phyloP scores from a whole-genome alignment of 2,888 invertebrate genomes.

The Plebejus anna region DNA sequence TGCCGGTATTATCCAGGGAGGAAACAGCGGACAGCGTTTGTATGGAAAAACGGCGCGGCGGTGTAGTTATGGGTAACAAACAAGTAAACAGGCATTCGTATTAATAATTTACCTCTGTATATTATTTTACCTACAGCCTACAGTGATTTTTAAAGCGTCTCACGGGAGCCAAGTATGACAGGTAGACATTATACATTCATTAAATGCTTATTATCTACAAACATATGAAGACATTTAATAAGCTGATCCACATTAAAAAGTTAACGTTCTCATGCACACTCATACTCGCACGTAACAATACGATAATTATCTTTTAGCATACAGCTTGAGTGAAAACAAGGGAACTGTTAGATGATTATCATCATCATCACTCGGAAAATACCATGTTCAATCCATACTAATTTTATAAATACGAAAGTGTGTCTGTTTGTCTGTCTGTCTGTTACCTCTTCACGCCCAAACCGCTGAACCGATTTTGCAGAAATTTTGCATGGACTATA shows the following conservation, averaged over 20 bases:
- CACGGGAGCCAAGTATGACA: background rate
- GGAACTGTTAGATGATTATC: slow-evolving; percentile 27
- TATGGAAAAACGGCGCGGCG: no score
- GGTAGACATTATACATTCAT: background rate
- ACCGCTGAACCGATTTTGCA: no score
- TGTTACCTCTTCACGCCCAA: no score
- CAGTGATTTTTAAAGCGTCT: background rate
- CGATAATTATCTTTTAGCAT: slow-evolving; percentile 30
- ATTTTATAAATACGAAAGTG: no score
- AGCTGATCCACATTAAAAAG: slow-evolving; percentile 21
- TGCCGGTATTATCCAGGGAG: no score
- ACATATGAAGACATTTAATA: slow-evolving; percentile 9
- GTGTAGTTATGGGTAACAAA: no score
- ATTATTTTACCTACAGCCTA: background rate
- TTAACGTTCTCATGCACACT: slow-evolving; percentile 6
- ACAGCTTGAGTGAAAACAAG: slow-evolving; percentile 32
- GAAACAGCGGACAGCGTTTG: no score
- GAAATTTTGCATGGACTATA: no score
- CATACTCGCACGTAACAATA: slow-evolving; percentile 31
- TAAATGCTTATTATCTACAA: slow-evolving; percentile 2
- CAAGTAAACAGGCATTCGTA: no score
- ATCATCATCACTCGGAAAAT: background rate
- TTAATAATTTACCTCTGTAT: background rate
- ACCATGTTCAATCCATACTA: background rate
- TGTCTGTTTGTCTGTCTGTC: no score